phyloP scores from a whole-genome alignment of 2,888 invertebrate genomes.

The Bugulina stolonifera region DNA sequence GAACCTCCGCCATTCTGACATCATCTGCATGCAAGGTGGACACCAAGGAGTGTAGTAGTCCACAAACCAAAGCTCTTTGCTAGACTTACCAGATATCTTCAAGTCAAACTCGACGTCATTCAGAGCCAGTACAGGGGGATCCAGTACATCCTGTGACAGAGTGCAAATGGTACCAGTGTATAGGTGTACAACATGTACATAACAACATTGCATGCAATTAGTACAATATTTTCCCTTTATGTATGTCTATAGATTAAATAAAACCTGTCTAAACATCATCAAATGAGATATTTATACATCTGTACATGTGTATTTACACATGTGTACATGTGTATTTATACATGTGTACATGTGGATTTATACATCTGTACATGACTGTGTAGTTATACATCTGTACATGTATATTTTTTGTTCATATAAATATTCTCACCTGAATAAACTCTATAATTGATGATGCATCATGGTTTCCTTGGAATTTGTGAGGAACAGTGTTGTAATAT shows the following conservation, averaged over 20 bases:
- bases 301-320: too few species aligned
- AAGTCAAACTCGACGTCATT: conserved; percentile 58
- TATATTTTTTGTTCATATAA: neutral
- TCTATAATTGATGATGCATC: conserved; percentile 61
- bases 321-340: too few species aligned
- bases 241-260: too few species aligned
- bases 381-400: too few species aligned
- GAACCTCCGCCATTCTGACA: conserved; percentile 64
- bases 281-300: too few species aligned
- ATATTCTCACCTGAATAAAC: conserved; percentile 58
- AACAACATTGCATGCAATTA: too few species aligned
- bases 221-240: too few species aligned
- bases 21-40: conserved; percentile 66
- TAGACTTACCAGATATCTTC: conserved; percentile 57
- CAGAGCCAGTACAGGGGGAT: conserved; percentile 60
- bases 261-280: too few species aligned
- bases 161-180: neutral
- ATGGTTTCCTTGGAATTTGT: conserved; percentile 61
- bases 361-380: too few species aligned
- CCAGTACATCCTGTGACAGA: conserved; percentile 43
- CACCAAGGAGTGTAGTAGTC: conserved; percentile 73
- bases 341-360: too few species aligned
- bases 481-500: conserved; percentile 59
- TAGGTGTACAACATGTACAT: too few species aligned
- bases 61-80: conserved; percentile 62